A percentile compares a stretch with the other conserved stretches of the same genome.
phyloP scores from a whole-genome alignment of 2,888 invertebrate species.

The Dasysyrphus tricinctus region DNA sequence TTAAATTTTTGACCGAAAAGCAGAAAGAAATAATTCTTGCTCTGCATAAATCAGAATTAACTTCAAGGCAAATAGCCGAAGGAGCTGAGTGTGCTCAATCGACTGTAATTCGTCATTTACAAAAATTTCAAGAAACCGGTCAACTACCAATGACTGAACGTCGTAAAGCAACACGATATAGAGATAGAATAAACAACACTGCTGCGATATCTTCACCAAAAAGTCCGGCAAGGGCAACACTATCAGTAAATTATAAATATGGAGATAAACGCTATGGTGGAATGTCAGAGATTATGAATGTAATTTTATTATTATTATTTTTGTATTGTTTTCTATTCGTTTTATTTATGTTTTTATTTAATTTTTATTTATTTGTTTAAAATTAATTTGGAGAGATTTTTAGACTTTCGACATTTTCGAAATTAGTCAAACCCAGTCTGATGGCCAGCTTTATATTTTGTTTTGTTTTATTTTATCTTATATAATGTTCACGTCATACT shows the following conservation, averaged over 20 bases:
- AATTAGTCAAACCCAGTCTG: background rate
- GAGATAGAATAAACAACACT: background rate
- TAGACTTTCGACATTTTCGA: background rate
- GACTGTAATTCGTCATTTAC: conserved; percentile 52
- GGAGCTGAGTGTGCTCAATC: conserved; percentile 51
- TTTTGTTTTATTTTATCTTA: too few species aligned
- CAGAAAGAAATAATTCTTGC: conserved; percentile 50
- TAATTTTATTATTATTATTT: conserved; percentile 23
- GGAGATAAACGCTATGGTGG: conserved; percentile 6
- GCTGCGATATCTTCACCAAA: background rate
- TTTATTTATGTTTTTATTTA: background rate
- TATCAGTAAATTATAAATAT: conserved; percentile 6
- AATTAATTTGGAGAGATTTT: background rate
- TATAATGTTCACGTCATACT: too few species aligned
- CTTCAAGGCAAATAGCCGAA: conserved; percentile 49
- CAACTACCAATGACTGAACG: conserved; percentile 48
- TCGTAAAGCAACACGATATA: conserved; percentile 26
- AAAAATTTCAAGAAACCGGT: conserved; percentile 54
- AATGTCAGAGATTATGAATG: conserved; percentile 9
- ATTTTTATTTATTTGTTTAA: background rate
- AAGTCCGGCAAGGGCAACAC: background rate
- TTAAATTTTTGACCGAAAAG: conserved; percentile 24
- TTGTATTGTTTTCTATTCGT: conserved; percentile 3
- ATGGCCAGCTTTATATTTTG: background rate
- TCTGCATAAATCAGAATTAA: conserved; percentile 45